Evolutionary conservation across 2,888 invertebrate species (phyloP).

Genomic region (Hofmannophila pseudospretella): DNA sequence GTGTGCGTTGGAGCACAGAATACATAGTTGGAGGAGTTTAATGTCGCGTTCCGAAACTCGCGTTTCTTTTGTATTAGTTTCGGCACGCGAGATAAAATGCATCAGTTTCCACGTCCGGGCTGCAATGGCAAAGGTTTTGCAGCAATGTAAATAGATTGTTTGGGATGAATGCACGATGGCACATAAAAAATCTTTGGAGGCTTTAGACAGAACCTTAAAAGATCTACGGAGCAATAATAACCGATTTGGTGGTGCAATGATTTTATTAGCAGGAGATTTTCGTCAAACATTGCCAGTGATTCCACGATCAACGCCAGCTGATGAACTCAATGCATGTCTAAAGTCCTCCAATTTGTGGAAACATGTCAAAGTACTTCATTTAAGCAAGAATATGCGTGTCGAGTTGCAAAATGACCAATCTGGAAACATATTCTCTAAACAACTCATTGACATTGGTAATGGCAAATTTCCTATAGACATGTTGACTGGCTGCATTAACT

Average conservation of each 20-base stretch:
- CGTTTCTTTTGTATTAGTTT: too few relatives aligned
- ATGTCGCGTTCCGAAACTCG: too few relatives aligned
- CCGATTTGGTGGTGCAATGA: slow-evolving; percentile 12
- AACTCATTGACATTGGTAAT: too few relatives aligned
- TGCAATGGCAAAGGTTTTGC: too few relatives aligned
- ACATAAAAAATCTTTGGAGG: slow-evolving; percentile 14
- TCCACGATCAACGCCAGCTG: slow-evolving; percentile 21
- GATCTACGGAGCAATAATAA: slow-evolving; percentile 2
- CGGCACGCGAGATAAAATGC: too few relatives aligned
- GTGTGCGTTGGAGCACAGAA: too few relatives aligned
- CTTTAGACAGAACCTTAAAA: slow-evolving; percentile 8
- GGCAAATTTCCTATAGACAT: too few relatives aligned
- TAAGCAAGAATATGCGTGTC: slow-evolving; percentile 24
- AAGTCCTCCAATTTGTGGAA: slow-evolving; percentile 20
- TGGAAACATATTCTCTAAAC: too few relatives aligned
- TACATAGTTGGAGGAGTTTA: too few relatives aligned
- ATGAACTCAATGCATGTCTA: slow-evolving; percentile 24
- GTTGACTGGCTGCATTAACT: too few relatives aligned
- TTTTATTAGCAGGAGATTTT: slow-evolving; percentile 19
- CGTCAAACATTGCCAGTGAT: slow-evolving; percentile 21
- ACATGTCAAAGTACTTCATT: slow-evolving; percentile 18
- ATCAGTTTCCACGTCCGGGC: too few relatives aligned
- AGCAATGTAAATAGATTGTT: slow-evolving; percentile 18
- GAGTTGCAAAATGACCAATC: too few relatives aligned
- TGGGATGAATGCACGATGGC: slow-evolving; percentile 26